A percentile compares a stretch with the other conserved stretches of the same genome.
Conservation (phyloP, 2,797 vertebrate species). For the Cryptoprocta ferox region DNA sequence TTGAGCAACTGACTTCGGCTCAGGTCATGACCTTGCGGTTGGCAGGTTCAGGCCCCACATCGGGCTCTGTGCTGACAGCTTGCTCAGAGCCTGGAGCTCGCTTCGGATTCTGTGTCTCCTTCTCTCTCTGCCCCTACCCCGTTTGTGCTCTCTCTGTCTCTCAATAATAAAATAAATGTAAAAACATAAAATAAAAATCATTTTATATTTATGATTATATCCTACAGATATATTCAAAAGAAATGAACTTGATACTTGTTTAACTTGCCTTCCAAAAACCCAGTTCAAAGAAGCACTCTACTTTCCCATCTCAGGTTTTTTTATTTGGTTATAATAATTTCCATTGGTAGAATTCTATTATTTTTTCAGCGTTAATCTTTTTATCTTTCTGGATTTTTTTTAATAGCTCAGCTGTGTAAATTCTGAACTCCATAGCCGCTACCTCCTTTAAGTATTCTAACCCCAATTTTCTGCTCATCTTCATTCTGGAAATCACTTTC, state of each 20-base stretch:
- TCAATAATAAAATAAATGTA: too few relatives aligned
- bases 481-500: not conserved
- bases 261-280: not conserved
- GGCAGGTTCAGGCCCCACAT: too few relatives aligned
- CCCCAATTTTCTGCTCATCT: not conserved
- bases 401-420: not conserved
- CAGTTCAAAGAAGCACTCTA: not conserved
- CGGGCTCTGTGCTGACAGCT: too few relatives aligned
- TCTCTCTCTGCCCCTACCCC: too few relatives aligned
- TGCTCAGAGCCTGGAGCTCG: too few relatives aligned
- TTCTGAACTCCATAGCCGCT: not conserved
- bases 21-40: too few relatives aligned
- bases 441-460: not conserved
- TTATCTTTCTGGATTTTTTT: not conserved
- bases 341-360: not conserved
- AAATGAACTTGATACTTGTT: not conserved
- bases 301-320: not conserved
- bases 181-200: too few relatives aligned
- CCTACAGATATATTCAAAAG: not conserved
- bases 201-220: slow-evolving; percentile 30
- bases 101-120: too few relatives aligned
- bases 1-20: too few relatives aligned
- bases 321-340: not conserved
- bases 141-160: too few relatives aligned
- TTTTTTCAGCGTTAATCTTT: not conserved